A percentile compares a stretch with the other conserved stretches of the same genome.
These are phyloP conservation scores for Acanthurus tractus DNA, from an alignment of 2,797 vertebrate species.

Conservation along the genomic window DNA sequence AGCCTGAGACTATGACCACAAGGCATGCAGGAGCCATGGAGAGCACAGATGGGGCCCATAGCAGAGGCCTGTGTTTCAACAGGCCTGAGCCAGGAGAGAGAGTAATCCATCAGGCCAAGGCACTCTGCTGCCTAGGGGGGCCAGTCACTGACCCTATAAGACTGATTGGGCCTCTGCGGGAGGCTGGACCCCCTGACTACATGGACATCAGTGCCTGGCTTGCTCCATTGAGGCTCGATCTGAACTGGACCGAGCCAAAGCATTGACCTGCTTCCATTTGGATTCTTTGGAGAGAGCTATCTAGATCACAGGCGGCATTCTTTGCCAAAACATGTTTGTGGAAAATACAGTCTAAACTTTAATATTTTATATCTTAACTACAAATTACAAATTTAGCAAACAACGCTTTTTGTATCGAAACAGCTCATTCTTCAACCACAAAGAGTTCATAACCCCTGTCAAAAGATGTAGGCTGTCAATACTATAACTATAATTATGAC, in stretches of 20 bases:
- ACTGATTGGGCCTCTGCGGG: slow-evolving; percentile 82
- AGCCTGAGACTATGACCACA: slow-evolving; percentile 68
- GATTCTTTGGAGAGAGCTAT: slow-evolving; percentile 52
- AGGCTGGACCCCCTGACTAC: slow-evolving; percentile 75
- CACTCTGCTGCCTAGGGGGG: slow-evolving; percentile 71
- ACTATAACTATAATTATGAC: slow-evolving; percentile 9
- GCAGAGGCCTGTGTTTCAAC: slow-evolving; percentile 63
- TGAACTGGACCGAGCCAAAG: slow-evolving; percentile 70
- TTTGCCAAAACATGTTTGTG: slow-evolving; percentile 31
- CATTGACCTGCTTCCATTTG: slow-evolving; percentile 82
- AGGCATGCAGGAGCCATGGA: slow-evolving; percentile 70
- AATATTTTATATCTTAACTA: slow-evolving; percentile 12
- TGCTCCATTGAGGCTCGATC: slow-evolving; percentile 79
- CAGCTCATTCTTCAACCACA: slow-evolving; percentile 8
- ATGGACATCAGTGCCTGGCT: slow-evolving; percentile 79
- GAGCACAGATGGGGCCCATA: slow-evolving; percentile 82
- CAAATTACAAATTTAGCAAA: slow-evolving; percentile 12
- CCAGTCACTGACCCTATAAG: slow-evolving; percentile 80
- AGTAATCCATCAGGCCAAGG: slow-evolving; percentile 84
- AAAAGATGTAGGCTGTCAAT: slow-evolving; percentile 22
- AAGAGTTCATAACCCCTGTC: slow-evolving; percentile 13
- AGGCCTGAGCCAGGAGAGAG: slow-evolving; percentile 77
- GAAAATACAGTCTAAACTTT: slow-evolving; percentile 33
- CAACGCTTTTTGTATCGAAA: neutral
- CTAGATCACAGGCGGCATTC: slow-evolving; percentile 64